Base-by-base conservation (phyloP, 2,797 vertebrate species). In the Perdix hodgsoniae region DNA sequence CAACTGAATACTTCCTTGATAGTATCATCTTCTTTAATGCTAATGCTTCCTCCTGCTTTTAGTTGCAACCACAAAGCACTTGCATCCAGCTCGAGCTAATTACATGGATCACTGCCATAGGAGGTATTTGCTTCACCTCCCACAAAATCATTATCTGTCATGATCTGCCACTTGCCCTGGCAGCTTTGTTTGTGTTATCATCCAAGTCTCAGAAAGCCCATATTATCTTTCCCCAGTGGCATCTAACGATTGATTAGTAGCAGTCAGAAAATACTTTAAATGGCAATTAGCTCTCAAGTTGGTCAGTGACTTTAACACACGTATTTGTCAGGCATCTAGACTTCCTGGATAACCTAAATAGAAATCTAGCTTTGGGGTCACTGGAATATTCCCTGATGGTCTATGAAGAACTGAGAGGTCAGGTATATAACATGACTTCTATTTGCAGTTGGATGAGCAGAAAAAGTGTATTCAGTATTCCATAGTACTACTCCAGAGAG, bases 71-170 rank as follows among this genome's bases (percentile, higher is more conserved):
- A 83, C 80, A 64, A 77, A 83, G 66, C 80, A 63, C 73, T 90
- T 93, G 35, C 39, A 83, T 80, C 83, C 47, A 73, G 83, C 64
- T 26, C 59, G 52, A 88, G 81, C 49, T 91, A 73, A 93, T 95
- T 94, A 86, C 2, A 3, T 59, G 77, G 54, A 80, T 92, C 65
- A 21, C 33, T 69, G 70, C 81, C 67, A 81, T 88, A 76, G 50
- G 45, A 93, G 80, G 63, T 75, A 63, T 82, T 91, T 82, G 50
- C 77, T 91, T 80, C 69, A 82, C 70, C 87, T 86, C 88, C 37
- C 67, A 78, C 91, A 86, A 96, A 93, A 85, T 92, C 70, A 81
- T 90, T 90, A 81, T 71, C 77, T 92, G 81, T 81, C 87, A 54
- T 26, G 22, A 86, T 73, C 76, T 85, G 61, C 85, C 72, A 49